phyloP scores from a whole-genome alignment of 1,140 invertebrate species.

The Trachymyrmex cornetzi region DNA sequence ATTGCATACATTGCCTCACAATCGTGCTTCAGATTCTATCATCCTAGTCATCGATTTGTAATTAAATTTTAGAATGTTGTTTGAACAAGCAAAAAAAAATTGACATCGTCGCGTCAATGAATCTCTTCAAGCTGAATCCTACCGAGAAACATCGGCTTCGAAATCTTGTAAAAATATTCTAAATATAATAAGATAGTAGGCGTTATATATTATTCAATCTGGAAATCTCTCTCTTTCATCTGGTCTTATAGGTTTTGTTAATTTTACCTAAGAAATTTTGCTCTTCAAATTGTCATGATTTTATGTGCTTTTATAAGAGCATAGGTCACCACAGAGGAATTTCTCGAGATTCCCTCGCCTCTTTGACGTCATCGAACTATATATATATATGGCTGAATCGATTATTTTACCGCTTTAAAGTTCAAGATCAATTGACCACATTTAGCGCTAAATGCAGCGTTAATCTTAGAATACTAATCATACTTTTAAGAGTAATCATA shows the following conservation, averaged over 20 bases:
- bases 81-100: background rate
- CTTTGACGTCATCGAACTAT: slow-evolving; percentile 50
- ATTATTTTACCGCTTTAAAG: slow-evolving; percentile 43
- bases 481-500: slow-evolving; percentile 43
- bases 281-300: background rate
- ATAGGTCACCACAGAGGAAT: slow-evolving; percentile 3
- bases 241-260: slow-evolving; percentile 9
- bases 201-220: background rate
- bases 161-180: background rate
- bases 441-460: slow-evolving; percentile 48
- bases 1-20: too few relatives aligned
- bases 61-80: background rate
- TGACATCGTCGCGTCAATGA: background rate
- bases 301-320: slow-evolving; percentile 46
- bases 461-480: slow-evolving; percentile 60
- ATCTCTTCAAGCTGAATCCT: background rate
- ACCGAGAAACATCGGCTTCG: background rate
- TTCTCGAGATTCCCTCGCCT: slow-evolving; percentile 25
- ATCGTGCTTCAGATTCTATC: too few relatives aligned
- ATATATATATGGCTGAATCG: slow-evolving; percentile 32
- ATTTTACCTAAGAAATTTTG: slow-evolving; percentile 2
- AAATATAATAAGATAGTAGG: background rate
- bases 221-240: background rate
- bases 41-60: too few relatives aligned
- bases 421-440: slow-evolving; percentile 56